Percentiles rank a stretch among this genome's conserved stretches.
These are phyloP conservation scores for Seriola quinqueradiata DNA, from an alignment of 2,113 vertebrate genomes.

Conservation along the genomic window DNA sequence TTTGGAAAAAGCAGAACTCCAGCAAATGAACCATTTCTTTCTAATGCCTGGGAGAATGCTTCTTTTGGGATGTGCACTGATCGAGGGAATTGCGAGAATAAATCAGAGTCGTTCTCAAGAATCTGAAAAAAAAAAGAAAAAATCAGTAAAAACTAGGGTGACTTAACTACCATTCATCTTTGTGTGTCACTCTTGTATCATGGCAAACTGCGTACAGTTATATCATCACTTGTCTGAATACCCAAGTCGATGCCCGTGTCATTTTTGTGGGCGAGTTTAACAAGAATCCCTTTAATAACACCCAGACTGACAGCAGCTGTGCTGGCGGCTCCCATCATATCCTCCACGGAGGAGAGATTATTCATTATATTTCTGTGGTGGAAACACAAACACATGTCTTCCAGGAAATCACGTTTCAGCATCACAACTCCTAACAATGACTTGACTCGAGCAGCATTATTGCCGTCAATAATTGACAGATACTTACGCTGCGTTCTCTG, in stretches of 20 bases:
- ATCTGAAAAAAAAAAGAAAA: constrained; percentile 2
- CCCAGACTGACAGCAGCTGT: constrained; percentile 18
- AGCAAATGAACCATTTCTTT: constrained; percentile 8
- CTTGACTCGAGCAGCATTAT: no score
- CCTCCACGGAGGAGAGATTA: fast-evolving
- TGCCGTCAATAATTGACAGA: not conserved
- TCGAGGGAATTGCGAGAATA: fast-evolving
- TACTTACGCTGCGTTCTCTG: constrained; percentile 31
- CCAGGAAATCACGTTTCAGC: not conserved
- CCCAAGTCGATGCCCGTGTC: not conserved
- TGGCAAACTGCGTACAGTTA: constrained; percentile 21
- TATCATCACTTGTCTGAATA: not conserved
- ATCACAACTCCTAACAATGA: not conserved
- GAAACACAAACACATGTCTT: not conserved
- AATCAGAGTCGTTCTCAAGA: fast-evolving
- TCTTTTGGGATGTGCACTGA: constrained; percentile 42
- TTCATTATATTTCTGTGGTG: constrained; percentile 36
- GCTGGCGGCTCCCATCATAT: fast-evolving
- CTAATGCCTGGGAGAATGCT: constrained; percentile 15
- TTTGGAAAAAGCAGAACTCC: constrained; percentile 38
- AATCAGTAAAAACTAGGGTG: not conserved
- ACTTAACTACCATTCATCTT: not conserved
- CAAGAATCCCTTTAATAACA: constrained; percentile 27
- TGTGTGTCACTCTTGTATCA: not conserved
- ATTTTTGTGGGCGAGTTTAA: not conserved